Evolutionary conservation across 2,888 invertebrate species (phyloP).

Genomic region (Apamea epomidion): DNA sequence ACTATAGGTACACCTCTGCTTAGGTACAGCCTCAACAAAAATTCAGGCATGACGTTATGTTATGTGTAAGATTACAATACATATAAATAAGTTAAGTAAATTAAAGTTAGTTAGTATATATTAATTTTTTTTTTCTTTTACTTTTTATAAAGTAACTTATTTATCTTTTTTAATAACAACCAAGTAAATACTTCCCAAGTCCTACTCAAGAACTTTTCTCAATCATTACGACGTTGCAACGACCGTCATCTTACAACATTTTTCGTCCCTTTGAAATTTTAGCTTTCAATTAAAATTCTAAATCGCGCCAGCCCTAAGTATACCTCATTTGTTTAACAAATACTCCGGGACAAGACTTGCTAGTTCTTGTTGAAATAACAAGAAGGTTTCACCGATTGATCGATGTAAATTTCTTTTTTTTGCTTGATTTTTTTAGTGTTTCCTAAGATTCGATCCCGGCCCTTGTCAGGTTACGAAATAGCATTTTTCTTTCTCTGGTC

Average conservation of each 20-base stretch:
- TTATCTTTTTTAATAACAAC: neutral
- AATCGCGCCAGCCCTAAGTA: constrained; percentile 53
- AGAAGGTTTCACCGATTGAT: constrained; percentile 63
- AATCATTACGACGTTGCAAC: constrained; percentile 4
- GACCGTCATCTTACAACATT: constrained; percentile 11
- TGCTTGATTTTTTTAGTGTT: neutral
- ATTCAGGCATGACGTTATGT: neutral
- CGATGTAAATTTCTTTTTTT: constrained; percentile 33
- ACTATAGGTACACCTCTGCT: neutral
- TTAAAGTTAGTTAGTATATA: neutral
- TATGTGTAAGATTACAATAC: neutral
- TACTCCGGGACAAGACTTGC: constrained; percentile 62
- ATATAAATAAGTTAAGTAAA: neutral
- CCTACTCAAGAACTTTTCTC: constrained; percentile 2
- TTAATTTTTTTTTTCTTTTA: neutral
- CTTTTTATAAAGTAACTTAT: neutral
- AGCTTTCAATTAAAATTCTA: constrained; percentile 15
- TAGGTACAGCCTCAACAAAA: neutral
- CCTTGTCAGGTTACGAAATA: too few relatives aligned
- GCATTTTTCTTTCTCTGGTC: neutral
- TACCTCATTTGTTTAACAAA: constrained; percentile 70
- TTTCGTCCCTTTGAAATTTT: neutral
- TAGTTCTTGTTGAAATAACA: constrained; percentile 62
- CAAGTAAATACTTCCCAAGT: neutral
- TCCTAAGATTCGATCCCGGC: neutral